Conservation (phyloP, 2,888 invertebrate species). For the Volucella zonaria region DNA sequence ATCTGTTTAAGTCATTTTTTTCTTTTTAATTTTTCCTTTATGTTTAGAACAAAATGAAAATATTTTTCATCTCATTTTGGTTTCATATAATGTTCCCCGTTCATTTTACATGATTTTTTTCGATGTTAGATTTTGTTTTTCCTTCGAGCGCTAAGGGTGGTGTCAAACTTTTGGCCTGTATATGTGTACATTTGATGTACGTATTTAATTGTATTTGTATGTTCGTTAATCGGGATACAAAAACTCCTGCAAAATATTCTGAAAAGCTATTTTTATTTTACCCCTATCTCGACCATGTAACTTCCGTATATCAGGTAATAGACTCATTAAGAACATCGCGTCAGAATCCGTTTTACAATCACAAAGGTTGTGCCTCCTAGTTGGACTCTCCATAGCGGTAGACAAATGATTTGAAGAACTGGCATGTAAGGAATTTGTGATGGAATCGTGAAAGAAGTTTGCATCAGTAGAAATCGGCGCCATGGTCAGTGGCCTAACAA, state of each 20-base stretch:
- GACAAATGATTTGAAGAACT: slow-evolving; percentile 44
- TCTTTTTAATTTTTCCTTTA: too few relatives aligned
- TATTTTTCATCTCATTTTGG: too few relatives aligned
- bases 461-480: slow-evolving; percentile 6
- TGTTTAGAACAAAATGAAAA: too few relatives aligned
- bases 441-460: slow-evolving; percentile 74
- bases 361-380: slow-evolving; percentile 77
- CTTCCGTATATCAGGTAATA: slow-evolving; percentile 81
- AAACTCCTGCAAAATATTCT: slow-evolving; percentile 81
- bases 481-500: slow-evolving; percentile 57
- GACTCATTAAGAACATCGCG: slow-evolving; percentile 82
- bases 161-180: too few relatives aligned
- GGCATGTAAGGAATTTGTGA: slow-evolving; percentile 51
- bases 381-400: slow-evolving; percentile 51
- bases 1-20: too few relatives aligned
- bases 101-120: too few relatives aligned
- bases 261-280: slow-evolving; percentile 82
- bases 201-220: not conserved
- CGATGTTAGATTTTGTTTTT: too few relatives aligned
- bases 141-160: too few relatives aligned
- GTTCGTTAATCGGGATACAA: slow-evolving; percentile 80
- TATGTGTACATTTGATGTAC: too few relatives aligned
- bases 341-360: slow-evolving; percentile 82
- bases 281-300: slow-evolving; percentile 81
- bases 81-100: too few relatives aligned